Conservation (phyloP, 1,140 invertebrate species). For the Ruditapes philippinarum region DNA sequence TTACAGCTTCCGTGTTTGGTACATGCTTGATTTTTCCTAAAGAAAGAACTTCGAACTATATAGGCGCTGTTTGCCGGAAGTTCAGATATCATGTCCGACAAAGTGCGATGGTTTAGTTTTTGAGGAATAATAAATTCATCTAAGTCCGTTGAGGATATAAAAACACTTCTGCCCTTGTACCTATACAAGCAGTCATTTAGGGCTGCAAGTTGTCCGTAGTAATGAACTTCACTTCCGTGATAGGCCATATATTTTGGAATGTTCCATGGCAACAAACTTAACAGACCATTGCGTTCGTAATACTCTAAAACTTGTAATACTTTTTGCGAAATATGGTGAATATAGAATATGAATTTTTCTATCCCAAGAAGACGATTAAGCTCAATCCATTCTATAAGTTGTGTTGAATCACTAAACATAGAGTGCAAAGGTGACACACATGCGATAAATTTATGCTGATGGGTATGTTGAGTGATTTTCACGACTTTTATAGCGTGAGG, state of each 20-base stretch:
- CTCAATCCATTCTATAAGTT: slow-evolving; percentile 21
- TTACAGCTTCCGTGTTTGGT: background rate
- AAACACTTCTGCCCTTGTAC: background rate
- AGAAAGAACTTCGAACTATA: background rate
- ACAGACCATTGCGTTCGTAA: background rate
- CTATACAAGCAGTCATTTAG: slow-evolving; percentile 37
- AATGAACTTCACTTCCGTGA: background rate
- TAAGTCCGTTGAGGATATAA: background rate
- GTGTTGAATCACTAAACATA: background rate
- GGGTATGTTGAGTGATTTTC: background rate
- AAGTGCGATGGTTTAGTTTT: background rate
- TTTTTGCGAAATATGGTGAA: background rate
- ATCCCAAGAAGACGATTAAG: background rate
- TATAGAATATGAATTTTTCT: background rate
- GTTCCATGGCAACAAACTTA: background rate
- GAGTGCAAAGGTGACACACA: slow-evolving; percentile 22
- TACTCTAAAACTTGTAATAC: background rate
- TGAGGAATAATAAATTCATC: slow-evolving; percentile 34
- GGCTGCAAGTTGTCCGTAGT: slow-evolving; percentile 8
- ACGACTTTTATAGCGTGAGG: background rate
- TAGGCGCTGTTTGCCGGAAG: background rate
- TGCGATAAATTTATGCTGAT: background rate
- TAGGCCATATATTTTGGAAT: background rate
- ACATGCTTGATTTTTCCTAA: background rate
- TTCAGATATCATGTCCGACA: background rate